Conservation (phyloP, 1,140 invertebrate genomes). For the Agraylea sexmaculata region DNA sequence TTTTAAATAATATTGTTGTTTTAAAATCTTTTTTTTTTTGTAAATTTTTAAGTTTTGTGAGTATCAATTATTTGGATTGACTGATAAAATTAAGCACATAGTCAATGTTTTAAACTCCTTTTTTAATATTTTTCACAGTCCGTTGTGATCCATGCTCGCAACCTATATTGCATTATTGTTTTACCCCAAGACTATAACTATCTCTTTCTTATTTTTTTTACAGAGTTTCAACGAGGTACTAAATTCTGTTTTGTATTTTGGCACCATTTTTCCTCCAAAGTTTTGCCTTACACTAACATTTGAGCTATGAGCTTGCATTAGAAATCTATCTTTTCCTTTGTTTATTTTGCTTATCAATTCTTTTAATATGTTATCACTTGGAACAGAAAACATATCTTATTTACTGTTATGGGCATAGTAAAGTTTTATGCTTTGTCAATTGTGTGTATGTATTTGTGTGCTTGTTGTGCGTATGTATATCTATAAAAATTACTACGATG, state of each 20-base stretch:
- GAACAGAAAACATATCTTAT: not conserved
- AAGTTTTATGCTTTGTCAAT: not conserved
- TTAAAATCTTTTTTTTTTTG: slow-evolving; percentile 10
- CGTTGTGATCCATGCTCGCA: not conserved
- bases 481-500: slow-evolving; percentile 7
- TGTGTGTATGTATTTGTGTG: slow-evolving; percentile 2
- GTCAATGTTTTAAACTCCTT: not conserved
- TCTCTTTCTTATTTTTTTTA: slow-evolving; percentile 22
- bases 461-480: slow-evolving; percentile 7
- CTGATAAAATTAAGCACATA: slow-evolving; percentile 1
- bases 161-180: slow-evolving; percentile 14
- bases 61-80: slow-evolving; percentile 6
- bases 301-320: not conserved
- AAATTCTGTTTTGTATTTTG: slow-evolving; percentile 13
- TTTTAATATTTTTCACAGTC: not conserved
- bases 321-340: slow-evolving; percentile 6
- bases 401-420: not conserved
- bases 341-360: slow-evolving; percentile 8
- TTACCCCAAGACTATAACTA: slow-evolving; percentile 19
- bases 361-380: too few species aligned
- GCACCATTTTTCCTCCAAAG: slow-evolving; percentile 2
- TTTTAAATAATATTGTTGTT: slow-evolving; percentile 6
- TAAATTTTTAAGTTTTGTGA: slow-evolving; percentile 12
- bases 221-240: slow-evolving; percentile 22
- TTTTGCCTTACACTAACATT: not conserved